These are phyloP conservation scores for Cheilosia urbana DNA, from an alignment of 2,888 invertebrate species.

Conservation along the genomic window DNA sequence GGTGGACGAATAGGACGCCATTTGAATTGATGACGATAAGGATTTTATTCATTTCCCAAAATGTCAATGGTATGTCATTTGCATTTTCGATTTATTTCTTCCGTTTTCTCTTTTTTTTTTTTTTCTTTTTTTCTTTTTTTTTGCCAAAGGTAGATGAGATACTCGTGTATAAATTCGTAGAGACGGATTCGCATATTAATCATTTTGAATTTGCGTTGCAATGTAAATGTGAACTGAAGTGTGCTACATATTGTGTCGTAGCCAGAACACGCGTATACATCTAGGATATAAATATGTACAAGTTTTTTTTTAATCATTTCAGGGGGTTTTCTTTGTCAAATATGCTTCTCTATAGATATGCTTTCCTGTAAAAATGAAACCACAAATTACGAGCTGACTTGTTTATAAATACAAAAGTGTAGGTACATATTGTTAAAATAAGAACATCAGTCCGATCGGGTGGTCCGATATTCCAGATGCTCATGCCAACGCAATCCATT, in stretches of 20 bases:
- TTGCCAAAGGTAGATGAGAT: slow-evolving; percentile 48
- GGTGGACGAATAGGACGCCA: slow-evolving; percentile 36
- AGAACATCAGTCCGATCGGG: too few species aligned
- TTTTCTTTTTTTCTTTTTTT: neutral
- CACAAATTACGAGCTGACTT: too few species aligned
- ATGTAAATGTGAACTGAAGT: slow-evolving; percentile 31
- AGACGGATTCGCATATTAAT: slow-evolving; percentile 52
- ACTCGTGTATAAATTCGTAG: slow-evolving; percentile 13
- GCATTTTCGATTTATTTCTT: slow-evolving; percentile 60
- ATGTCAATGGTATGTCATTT: slow-evolving; percentile 60
- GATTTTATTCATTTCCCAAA: slow-evolving; percentile 59
- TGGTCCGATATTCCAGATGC: too few species aligned
- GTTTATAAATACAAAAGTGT: too few species aligned
- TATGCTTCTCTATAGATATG: too few species aligned
- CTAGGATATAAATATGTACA: neutral
- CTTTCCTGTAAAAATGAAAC: too few species aligned
- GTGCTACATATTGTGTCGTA: neutral
- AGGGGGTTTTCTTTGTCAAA: neutral
- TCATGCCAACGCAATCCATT: neutral
- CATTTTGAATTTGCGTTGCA: slow-evolving; percentile 32
- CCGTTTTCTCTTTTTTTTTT: neutral
- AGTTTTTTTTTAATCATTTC: neutral
- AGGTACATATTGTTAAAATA: too few species aligned
- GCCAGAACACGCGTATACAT: neutral
- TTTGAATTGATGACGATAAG: slow-evolving; percentile 60